Evolutionary conservation across 2,113 vertebrate species (phyloP).

Genomic region (Sinocyclocheilus grahami): DNA sequence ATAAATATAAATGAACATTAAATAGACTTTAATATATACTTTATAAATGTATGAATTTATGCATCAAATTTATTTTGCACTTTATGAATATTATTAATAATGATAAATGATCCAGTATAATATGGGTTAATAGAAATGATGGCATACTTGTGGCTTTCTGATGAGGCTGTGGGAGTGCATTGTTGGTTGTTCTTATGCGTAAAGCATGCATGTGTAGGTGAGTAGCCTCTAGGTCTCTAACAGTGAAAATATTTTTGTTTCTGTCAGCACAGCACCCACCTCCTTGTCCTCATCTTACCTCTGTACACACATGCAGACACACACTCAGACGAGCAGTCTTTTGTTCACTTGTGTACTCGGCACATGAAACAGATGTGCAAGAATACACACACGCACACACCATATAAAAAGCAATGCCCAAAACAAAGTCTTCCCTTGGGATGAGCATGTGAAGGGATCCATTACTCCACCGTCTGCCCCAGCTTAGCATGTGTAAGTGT

Average conservation of each 20-base stretch:
- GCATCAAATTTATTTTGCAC: too few species aligned
- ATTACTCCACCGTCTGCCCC: slow-evolving; percentile 20
- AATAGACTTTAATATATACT: too few species aligned
- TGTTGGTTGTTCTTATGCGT: neutral
- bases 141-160: neutral
- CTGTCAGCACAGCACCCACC: slow-evolving; percentile 24
- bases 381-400: neutral
- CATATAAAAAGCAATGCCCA: slow-evolving; percentile 35
- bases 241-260: slow-evolving; percentile 33
- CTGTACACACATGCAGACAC: slow-evolving; percentile 17
- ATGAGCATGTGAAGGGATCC: slow-evolving; percentile 27
- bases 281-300: slow-evolving; percentile 46
- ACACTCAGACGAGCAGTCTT: neutral
- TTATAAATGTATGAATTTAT: too few species aligned
- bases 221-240: slow-evolving; percentile 17
- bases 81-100: too few species aligned
- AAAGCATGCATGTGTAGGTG: slow-evolving; percentile 7
- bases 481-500: slow-evolving; percentile 21
- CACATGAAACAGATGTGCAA: slow-evolving; percentile 34
- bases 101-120: too few species aligned
- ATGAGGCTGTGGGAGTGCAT: neutral
- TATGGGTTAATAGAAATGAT: neutral
- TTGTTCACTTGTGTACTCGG: neutral
- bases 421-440: slow-evolving; percentile 28
- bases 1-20: too few species aligned